phyloP scores from a whole-genome alignment of 2,797 vertebrate genomes.

The Hyperoplus immaculatus region DNA sequence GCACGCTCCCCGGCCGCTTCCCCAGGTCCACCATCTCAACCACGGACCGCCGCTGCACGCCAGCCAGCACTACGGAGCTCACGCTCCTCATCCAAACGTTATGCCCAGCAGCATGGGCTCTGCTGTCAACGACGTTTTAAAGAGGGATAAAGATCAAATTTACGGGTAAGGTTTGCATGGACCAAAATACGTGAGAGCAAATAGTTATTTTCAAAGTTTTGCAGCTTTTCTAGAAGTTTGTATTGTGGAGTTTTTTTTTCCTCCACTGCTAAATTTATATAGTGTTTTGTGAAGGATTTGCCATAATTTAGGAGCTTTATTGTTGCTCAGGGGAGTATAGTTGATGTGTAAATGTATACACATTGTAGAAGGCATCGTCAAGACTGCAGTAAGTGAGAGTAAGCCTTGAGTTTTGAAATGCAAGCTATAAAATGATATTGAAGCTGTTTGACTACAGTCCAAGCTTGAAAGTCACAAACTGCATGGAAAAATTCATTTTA shows the following conservation, averaged over 20 bases:
- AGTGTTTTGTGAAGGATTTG: constrained; percentile 46
- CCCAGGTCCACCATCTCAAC: constrained; percentile 99
- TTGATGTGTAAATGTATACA: constrained; percentile 76
- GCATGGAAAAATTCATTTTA: constrained; percentile 3
- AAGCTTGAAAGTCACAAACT: constrained; percentile 27
- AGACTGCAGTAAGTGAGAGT: constrained; percentile 64
- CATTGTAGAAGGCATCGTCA: constrained; percentile 60
- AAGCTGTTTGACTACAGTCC: constrained; percentile 37
- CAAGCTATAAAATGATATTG: constrained; percentile 69
- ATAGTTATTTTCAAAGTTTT: constrained; percentile 18
- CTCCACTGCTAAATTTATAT: constrained; percentile 41
- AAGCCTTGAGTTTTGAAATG: constrained; percentile 65
- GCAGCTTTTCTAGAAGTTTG: constrained; percentile 44
- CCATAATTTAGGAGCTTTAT: constrained; percentile 51
- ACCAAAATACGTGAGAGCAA: constrained; percentile 2
- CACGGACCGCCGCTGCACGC: constrained; percentile 99
- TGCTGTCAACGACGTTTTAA: constrained; percentile 99
- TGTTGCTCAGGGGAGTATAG: constrained; percentile 66
- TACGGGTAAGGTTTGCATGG: constrained; percentile 92
- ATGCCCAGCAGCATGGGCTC: constrained; percentile 99
- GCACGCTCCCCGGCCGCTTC: constrained; percentile 97
- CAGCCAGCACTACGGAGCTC: constrained; percentile 98
- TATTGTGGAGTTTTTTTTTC: constrained; percentile 48
- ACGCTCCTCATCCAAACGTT: constrained; percentile 98
- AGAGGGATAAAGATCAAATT: constrained; percentile 99